Base-by-base conservation (phyloP, 2,888 invertebrate species). In the Salpingus planirostris region DNA sequence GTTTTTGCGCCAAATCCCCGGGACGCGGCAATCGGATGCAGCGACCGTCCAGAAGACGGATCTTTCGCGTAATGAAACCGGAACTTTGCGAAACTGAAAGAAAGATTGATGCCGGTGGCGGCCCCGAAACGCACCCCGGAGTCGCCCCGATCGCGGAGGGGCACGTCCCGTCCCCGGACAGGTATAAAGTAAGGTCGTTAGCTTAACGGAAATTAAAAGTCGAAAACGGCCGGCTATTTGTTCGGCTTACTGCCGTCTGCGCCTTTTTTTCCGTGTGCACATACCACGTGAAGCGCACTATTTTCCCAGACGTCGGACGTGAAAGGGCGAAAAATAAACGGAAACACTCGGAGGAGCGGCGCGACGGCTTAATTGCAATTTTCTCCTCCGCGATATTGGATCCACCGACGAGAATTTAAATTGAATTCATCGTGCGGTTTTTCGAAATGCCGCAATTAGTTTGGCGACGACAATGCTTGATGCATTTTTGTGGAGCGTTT, bases 21-120 rank as follows among this genome's bases (percentile, higher is more conserved):
- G 27, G 22, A 24, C 18, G 22, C 13, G n/a, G 26, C 36, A 40
- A 33, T 36, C 33, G 36, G 33, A 33, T 33, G 29, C 36, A 33
- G 32, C 41, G 42, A 45, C 42, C 44, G 44, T 42, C 42, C 41
- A 41, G 49, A 58, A 58, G 58, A 59, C 53, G 56, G 54, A 59
- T 57, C 55, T 56, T 48, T 47, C 48, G 47, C 49, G 54, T 56
- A 57, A 59, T 59, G 58, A 59, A 59, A 59, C 56, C 52, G 54
- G 55, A 56, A 55, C 50, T 49, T 44, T 42, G 37, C 44, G 52
- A 47, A 49, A 47, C 45, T 42, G 52, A 42, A 50, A 34, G 49
- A 50, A 54, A 55, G 56, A 54, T 55, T 53, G 56, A 55, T 53
- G 55, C 47, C 49, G 43, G 39, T 38, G 31, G 33, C 35, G 36